Conservation (phyloP, 2,888 invertebrate genomes). For the Trachelus stipa region DNA sequence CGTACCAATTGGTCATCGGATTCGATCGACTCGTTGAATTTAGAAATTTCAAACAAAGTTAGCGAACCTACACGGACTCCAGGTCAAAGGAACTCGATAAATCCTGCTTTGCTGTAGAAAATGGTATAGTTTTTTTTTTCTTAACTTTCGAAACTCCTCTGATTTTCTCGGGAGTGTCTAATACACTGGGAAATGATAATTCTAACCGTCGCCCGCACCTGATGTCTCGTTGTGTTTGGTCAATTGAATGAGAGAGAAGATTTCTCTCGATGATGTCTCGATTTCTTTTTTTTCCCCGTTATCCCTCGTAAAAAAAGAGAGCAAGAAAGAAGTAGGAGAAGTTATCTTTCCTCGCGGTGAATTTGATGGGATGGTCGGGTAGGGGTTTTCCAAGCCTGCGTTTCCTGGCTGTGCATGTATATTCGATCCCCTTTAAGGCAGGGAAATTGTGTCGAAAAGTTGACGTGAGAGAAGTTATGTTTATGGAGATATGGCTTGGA, state of each 20-base stretch:
- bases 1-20: constrained; percentile 26
- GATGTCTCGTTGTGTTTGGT: neutral
- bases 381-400: neutral
- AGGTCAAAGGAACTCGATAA: neutral
- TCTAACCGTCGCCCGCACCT: neutral
- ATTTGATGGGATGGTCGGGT: neutral
- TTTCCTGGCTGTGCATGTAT: constrained; percentile 5
- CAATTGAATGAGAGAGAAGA: neutral
- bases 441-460: constrained; percentile 34
- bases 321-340: neutral
- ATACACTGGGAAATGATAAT: neutral
- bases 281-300: constrained; percentile 10
- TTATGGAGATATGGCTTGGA: constrained; percentile 40
- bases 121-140: neutral
- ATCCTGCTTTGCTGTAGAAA: neutral
- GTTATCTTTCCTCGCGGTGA: constrained; percentile 10
- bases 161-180: neutral
- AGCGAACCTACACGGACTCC: constrained; percentile 1
- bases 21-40: constrained; percentile 49
- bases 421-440: constrained; percentile 28
- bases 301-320: constrained; percentile 12
- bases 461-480: constrained; percentile 26
- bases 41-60: constrained; percentile 38
- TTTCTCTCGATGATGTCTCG: neutral
- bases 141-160: neutral